phyloP scores from a whole-genome alignment of 2,888 invertebrate species.

The Ornithoptera priamus region DNA sequence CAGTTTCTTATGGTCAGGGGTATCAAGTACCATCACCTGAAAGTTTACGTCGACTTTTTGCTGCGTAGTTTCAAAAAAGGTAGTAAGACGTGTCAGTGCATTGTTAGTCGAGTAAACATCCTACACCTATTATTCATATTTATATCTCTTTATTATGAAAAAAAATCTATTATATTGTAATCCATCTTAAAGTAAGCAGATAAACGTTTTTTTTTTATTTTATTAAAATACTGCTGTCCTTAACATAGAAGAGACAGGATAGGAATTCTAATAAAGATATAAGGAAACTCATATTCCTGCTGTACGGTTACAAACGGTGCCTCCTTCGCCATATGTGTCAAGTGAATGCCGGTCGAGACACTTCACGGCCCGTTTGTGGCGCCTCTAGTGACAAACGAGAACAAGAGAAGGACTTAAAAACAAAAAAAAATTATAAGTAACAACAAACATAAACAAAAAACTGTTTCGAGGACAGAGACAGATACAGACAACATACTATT shows the following conservation, averaged over 20 bases:
- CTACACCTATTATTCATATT: too few species aligned
- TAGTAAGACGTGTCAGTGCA: too few species aligned
- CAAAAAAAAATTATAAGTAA: not conserved
- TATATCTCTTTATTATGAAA: too few species aligned
- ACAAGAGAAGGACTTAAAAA: constrained; percentile 13
- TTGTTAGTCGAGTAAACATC: too few species aligned
- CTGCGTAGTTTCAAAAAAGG: too few species aligned
- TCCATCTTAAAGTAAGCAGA: too few species aligned
- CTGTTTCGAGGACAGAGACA: too few species aligned
- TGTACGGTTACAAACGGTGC: not conserved
- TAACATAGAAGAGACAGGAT: not conserved
- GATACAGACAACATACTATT: too few species aligned
- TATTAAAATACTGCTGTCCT: not conserved
- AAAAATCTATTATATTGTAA: too few species aligned
- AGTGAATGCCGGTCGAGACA: constrained; percentile 11
- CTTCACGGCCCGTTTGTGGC: constrained; percentile 7
- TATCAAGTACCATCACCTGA: too few species aligned
- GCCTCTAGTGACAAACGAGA: constrained; percentile 6
- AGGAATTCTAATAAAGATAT: not conserved
- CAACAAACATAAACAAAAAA: not conserved
- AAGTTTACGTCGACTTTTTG: too few species aligned
- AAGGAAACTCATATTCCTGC: not conserved
- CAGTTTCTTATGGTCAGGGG: too few species aligned
- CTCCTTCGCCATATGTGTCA: constrained; percentile 14
- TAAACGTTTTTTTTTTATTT: not conserved